phyloP scores from a whole-genome alignment of 2,113 vertebrate genomes.

The Malaclemys terrapin region DNA sequence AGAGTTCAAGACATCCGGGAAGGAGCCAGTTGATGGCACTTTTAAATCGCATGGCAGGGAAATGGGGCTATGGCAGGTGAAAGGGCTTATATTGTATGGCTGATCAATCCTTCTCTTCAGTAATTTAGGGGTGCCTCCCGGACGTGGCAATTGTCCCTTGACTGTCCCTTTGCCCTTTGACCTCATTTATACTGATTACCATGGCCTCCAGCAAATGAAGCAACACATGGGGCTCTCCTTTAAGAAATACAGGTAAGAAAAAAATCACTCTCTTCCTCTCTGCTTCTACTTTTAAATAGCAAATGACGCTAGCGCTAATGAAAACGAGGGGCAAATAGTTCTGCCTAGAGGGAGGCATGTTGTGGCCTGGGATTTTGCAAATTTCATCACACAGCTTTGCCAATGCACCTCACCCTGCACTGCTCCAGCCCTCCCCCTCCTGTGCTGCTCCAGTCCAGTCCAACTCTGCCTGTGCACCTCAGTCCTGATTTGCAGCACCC shows the following conservation, averaged over 20 bases:
- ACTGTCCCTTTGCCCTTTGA: conserved; percentile 92
- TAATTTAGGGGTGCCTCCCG: conserved; percentile 95
- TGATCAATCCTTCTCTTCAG: conserved; percentile 78
- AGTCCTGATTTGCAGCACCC: background rate
- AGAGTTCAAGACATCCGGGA: background rate
- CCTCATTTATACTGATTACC: conserved; percentile 98
- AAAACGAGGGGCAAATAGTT: background rate
- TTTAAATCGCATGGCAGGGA: background rate
- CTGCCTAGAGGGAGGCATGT: background rate
- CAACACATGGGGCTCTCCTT: conserved; percentile 98
- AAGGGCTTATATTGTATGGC: background rate
- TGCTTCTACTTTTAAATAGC: background rate
- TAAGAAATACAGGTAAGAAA: conserved; percentile 93
- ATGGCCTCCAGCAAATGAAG: conserved; percentile 96
- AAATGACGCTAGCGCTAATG: background rate
- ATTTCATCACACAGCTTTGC: background rate
- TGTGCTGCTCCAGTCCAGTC: background rate
- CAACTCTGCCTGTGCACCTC: background rate
- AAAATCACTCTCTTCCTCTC: background rate
- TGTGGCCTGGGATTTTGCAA: background rate
- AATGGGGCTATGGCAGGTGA: background rate
- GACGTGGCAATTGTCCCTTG: conserved; percentile 94
- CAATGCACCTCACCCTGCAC: background rate
- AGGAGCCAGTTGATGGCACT: background rate
- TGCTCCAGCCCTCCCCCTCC: no score